Evolutionary conservation across 2,113 vertebrate genomes (phyloP).

Genomic region (Equus przewalskii): DNA sequence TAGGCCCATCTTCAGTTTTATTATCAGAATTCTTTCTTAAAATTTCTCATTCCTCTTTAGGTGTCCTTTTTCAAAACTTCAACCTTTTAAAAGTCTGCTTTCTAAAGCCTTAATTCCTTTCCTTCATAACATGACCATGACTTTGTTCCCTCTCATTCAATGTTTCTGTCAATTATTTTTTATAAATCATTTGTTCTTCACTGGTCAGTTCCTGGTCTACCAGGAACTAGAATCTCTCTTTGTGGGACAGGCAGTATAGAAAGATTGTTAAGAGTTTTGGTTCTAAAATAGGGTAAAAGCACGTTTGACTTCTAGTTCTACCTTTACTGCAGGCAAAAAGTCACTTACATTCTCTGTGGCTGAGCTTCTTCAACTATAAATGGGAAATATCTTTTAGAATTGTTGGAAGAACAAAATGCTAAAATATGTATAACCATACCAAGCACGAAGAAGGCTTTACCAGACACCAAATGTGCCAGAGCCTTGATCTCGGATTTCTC

Average conservation of each 20-base stretch:
- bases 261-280: not conserved
- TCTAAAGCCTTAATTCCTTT: not conserved
- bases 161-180: not conserved
- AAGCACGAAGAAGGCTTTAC: not conserved
- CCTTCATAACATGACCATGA: not conserved
- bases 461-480: not conserved
- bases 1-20: not conserved
- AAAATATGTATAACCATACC: not conserved
- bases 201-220: not conserved
- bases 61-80: not conserved
- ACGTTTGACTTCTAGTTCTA: not conserved
- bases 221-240: not conserved
- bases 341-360: not conserved
- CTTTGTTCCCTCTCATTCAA: not conserved
- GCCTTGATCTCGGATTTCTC: not conserved
- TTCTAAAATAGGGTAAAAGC: slow-evolving; percentile 20
- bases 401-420: slow-evolving; percentile 26
- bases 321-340: not conserved
- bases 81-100: not conserved
- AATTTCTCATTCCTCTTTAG: not conserved
- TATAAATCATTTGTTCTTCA: not conserved
- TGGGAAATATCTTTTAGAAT: slow-evolving; percentile 11
- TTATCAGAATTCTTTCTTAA: not conserved
- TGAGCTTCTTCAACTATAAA: slow-evolving; percentile 10
- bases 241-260: not conserved